These are phyloP conservation scores for Ornithoptera alexandrae DNA, from an alignment of 2,888 invertebrate species.

Conservation along the genomic window DNA sequence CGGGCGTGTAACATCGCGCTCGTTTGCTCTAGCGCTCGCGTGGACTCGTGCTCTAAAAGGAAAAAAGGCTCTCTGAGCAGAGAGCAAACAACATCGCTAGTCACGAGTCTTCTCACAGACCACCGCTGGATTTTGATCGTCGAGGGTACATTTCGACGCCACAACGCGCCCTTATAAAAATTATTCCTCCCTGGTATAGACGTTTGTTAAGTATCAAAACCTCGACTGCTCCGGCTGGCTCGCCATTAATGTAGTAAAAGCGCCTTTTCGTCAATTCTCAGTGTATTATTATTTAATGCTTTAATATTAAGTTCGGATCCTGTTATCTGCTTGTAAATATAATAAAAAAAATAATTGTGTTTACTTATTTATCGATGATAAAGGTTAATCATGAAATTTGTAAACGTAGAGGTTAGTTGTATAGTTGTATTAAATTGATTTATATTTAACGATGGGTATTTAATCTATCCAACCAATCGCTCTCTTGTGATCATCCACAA, in stretches of 20 bases:
- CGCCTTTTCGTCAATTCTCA: conserved; percentile 79
- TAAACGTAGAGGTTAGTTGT: conserved; percentile 78
- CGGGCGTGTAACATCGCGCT: conserved; percentile 73
- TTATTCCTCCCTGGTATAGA: conserved; percentile 33
- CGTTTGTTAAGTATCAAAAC: conserved; percentile 37
- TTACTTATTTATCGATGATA: conserved; percentile 77
- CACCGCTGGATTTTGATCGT: conserved; percentile 60
- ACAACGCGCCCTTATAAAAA: conserved; percentile 30
- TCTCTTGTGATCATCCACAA: conserved; percentile 75
- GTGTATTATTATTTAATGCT: conserved; percentile 80
- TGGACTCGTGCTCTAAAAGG: conserved; percentile 75
- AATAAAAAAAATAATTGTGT: conserved; percentile 60
- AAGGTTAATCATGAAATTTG: conserved; percentile 69
- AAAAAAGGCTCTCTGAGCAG: conserved; percentile 74
- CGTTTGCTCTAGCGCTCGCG: conserved; percentile 74
- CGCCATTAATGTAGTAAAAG: conserved; percentile 72
- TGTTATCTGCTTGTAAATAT: conserved; percentile 79
- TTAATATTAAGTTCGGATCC: conserved; percentile 72
- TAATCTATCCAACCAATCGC: conserved; percentile 74
- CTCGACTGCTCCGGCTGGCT: conserved; percentile 65
- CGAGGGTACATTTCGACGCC: conserved; percentile 35
- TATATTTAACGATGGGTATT: conserved; percentile 77
- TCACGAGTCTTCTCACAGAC: conserved; percentile 73
- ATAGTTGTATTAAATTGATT: conserved; percentile 78
- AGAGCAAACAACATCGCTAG: conserved; percentile 72